Evolutionary conservation across 1,140 invertebrate genomes (phyloP), one percentile per base, ranked within the genome.

Genomic region (Drosophila oshimai): DNA sequence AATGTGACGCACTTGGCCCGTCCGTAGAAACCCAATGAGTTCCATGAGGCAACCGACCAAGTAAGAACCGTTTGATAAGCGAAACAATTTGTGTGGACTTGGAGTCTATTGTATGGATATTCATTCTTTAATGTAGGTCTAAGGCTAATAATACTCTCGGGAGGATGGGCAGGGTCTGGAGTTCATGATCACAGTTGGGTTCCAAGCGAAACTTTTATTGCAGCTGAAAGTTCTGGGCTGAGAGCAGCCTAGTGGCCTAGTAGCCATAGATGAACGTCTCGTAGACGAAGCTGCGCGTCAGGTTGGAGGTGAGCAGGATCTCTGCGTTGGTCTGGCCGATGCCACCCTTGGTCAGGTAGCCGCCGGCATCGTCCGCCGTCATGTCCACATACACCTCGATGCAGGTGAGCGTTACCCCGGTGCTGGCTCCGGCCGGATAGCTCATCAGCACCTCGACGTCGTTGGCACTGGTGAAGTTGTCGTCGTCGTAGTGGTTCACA

Each of bases 201-300:
- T 80, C 77, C 76, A 60, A 71, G 71, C 60, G 62, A 67, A 67
- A 20, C 44, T 41, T 49, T 67, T 65, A 67, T 67, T 67, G 26
- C 26, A 24, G 58, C 39, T 37, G 47, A 36, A 67, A 29, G 58
- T 55, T 47, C 44, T 62, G 24, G 24, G 9, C 36, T 53, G 17
- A 39, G 13, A 4, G 9, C 24, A 36, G 42, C 22, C 22, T 22
- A 22, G 5, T 6, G 5, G 5, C 12, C 62, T 76, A 88, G 83
- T 89, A 90, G 17, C 89, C 89, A 50, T 90, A 90, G 57, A 90
- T 69, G 61, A 70, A 84, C 13, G 74, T 74, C 50, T 90, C 86
- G 49, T 89, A 90, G 29, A 67, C 69, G 45, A 78, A 88, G 26
- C 65, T 75, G 6, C 68, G 58, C 15, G 89, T 90, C 31, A 15